Evolutionary conservation across 2,888 invertebrate genomes (phyloP), one percentile per base, ranked within the genome.

Genomic region (Amiota minor): DNA sequence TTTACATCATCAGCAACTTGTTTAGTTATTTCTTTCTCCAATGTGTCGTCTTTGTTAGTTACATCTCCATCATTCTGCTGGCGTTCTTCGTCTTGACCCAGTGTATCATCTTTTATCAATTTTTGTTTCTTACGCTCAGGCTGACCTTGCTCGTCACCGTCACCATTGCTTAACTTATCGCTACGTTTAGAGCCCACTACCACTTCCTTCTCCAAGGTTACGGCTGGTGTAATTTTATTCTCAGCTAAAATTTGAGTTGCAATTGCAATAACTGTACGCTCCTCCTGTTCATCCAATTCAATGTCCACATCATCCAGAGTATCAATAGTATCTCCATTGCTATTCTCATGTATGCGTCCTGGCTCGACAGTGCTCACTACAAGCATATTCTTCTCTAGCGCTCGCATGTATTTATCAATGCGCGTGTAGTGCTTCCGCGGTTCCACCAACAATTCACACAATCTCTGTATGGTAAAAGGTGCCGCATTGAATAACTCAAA

Each of bases 381-480:
- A 78, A 96, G 90, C 75, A 96, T 95, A 84, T 95, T 96, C 89
- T 98, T 98, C 88, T 98, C 98, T 74, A 98, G 92, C 0, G 97
- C 98, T 77, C 98, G 91, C 94, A 98, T 95, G 88, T 95, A 98
- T 89, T 98, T 98, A 88, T 98, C 98, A 74, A 96, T 94, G 75
- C 96, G 92, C 86, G 95, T 96, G 89, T 98, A 98, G 87, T 98
- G 97, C 87, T 95, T 96, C 23, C 94, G 92, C 1, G 98, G 98
- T 74, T 93, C 93, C 1, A 95, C 95, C 8, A 98, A 91, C 53
- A 98, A 91, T 89, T 98, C 98, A 90, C 97, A 97, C 76, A 98
- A 93, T 82, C 98, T 92, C 89, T 98, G 97, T 77, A 98, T 94
- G 14, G 98, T 98, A 87, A 98, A 98, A 0, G 97, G 98, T 14